A percentile compares a stretch with the other conserved stretches of the same genome.
Conservation (phyloP, 2,113 vertebrate genomes). For the Ardeotis arabs region DNA sequence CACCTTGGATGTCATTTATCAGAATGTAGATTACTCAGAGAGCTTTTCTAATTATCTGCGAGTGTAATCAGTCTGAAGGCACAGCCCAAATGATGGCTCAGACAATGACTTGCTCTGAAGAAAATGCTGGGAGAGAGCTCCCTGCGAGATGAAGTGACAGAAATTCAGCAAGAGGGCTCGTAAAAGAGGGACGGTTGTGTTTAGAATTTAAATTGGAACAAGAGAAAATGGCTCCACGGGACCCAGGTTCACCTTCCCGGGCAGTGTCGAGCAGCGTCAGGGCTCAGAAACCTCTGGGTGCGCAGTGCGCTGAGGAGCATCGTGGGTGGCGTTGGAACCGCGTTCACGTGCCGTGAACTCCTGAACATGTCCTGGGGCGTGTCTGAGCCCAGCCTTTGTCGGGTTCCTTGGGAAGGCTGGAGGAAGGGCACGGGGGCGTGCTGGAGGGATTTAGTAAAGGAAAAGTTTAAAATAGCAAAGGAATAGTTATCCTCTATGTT, state of each 20-base stretch:
- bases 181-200: not conserved
- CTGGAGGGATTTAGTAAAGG: not conserved
- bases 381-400: not conserved
- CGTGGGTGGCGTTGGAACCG: not conserved
- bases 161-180: not conserved
- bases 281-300: no score
- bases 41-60: constrained; percentile 42
- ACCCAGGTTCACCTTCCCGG: not conserved
- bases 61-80: not conserved
- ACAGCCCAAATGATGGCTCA: not conserved
- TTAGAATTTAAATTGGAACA: not conserved
- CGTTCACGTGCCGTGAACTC: no score
- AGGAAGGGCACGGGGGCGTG: not conserved
- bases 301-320: not conserved
- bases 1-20: constrained; percentile 44
- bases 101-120: not conserved
- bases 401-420: not conserved
- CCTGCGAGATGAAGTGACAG: not conserved
- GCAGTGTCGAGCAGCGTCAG: not conserved
- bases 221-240: not conserved
- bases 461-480: not conserved
- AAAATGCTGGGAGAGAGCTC: not conserved
- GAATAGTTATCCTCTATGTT: not conserved
- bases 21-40: not conserved
- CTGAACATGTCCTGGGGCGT: not conserved